phyloP scores from a whole-genome alignment of 2,797 vertebrate genomes.

The Sebastes paucispinis region DNA sequence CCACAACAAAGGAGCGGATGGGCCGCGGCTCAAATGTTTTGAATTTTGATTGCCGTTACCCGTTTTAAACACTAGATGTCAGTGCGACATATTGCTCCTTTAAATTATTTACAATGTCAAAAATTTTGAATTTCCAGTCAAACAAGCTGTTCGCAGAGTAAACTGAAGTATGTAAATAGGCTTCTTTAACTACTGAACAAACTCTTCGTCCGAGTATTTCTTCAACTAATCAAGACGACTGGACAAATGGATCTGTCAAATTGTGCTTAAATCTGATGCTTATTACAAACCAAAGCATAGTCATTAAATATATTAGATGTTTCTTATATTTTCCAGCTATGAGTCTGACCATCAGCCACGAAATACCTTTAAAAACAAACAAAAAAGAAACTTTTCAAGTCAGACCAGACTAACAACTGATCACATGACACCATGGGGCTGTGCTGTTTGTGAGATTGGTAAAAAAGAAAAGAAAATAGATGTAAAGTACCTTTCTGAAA shows the following conservation, averaged over 20 bases:
- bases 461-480: neutral
- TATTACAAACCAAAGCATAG: neutral
- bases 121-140: neutral
- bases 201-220: neutral
- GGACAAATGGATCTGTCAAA: neutral
- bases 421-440: neutral
- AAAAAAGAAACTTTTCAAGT: neutral
- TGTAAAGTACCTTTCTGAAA: slow-evolving; percentile 89
- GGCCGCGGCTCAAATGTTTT: too few species aligned
- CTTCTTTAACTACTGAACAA: neutral
- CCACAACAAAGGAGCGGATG: too few species aligned
- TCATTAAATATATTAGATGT: neutral
- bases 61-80: too few species aligned
- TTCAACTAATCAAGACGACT: neutral
- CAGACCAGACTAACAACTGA: neutral
- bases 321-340: neutral
- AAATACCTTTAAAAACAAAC: neutral
- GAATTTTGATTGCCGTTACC: too few species aligned
- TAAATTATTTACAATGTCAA: neutral
- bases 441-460: neutral
- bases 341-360: neutral
- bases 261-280: neutral
- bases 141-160: neutral
- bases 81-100: too few species aligned
- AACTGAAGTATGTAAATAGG: neutral